phyloP scores from a whole-genome alignment of 2,113 vertebrate species.

The Pelvicachromis taeniatus region DNA sequence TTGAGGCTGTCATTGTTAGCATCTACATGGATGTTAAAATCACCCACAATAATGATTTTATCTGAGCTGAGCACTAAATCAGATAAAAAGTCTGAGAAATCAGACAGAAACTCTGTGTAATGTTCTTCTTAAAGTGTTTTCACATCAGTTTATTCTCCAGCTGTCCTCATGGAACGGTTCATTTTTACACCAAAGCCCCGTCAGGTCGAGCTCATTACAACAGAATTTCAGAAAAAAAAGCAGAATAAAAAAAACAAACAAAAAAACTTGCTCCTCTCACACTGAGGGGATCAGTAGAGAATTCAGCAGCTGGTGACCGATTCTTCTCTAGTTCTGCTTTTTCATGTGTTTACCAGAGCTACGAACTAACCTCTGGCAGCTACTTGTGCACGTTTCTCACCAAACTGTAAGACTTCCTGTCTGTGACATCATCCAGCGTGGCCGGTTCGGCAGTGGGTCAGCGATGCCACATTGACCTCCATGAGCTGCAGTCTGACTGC shows the following conservation, averaged over 20 bases:
- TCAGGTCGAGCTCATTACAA: neutral
- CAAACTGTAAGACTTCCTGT: neutral
- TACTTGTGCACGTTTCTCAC: neutral
- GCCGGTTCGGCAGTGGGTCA: neutral
- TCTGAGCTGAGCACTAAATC: too few relatives aligned
- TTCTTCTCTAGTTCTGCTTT: neutral
- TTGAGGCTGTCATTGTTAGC: too few relatives aligned
- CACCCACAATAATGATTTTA: too few relatives aligned
- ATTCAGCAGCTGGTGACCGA: neutral
- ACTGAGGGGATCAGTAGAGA: neutral
- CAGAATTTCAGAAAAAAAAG: neutral
- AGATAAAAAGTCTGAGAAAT: too few relatives aligned
- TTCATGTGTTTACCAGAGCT: neutral
- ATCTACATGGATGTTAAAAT: too few relatives aligned
- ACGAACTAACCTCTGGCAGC: neutral
- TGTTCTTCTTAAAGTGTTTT: neutral
- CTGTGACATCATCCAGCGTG: neutral
- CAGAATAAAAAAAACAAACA: neutral
- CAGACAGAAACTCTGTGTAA: too few relatives aligned
- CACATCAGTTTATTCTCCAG: neutral
- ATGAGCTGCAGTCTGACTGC: neutral
- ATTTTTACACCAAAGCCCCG: neutral
- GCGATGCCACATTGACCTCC: neutral
- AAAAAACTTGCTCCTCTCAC: neutral
- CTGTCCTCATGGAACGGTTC: neutral